Conservation (phyloP, 2,797 vertebrate genomes). For the Tachyglossus aculeatus region DNA sequence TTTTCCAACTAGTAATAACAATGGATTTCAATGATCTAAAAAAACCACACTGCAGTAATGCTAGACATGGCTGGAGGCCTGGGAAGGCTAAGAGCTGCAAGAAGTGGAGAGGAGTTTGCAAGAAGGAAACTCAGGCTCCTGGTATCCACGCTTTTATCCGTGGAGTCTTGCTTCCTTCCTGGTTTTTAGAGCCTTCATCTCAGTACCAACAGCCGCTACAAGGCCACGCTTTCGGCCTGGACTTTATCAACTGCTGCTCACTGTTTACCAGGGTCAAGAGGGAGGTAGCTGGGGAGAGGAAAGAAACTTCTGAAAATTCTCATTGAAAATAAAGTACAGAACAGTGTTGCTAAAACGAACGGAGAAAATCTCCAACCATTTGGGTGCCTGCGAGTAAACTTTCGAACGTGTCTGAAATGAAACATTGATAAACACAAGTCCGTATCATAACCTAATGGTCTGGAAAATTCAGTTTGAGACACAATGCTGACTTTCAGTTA, state of each 20-base stretch:
- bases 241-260: constrained; percentile 25
- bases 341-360: too few relatives aligned
- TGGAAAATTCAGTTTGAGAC: constrained; percentile 71
- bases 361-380: too few relatives aligned
- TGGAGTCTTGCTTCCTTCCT: neutral
- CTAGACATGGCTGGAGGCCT: too few relatives aligned
- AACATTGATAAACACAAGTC: constrained; percentile 62
- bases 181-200: neutral
- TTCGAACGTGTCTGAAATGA: constrained; percentile 50
- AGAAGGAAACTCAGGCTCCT: neutral
- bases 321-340: constrained; percentile 50
- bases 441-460: constrained; percentile 62
- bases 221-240: too few relatives aligned
- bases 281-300: neutral
- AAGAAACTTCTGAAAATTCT: constrained; percentile 34
- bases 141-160: neutral
- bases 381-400: constrained; percentile 50
- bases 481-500: constrained; percentile 74
- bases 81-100: too few relatives aligned
- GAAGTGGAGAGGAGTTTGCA: too few relatives aligned
- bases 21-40: too few relatives aligned
- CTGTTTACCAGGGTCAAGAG: constrained; percentile 15
- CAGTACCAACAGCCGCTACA: neutral
- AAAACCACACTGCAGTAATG: too few relatives aligned
- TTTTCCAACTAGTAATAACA: too few relatives aligned